Conservation (phyloP, 2,888 invertebrate genomes). For the Doris montereyensis region DNA sequence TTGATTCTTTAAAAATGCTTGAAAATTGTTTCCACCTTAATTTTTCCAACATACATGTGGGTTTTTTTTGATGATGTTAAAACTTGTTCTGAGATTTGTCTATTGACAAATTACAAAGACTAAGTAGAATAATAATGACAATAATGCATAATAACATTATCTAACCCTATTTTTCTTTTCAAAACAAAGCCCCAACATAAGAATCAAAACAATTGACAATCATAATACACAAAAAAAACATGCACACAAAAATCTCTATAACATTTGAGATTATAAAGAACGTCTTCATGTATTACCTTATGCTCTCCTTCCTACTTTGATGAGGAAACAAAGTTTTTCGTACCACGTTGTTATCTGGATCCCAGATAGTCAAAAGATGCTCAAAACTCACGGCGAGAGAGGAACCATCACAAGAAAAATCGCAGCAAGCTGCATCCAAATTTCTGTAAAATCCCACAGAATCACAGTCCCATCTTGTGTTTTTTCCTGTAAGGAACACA, state of each 20-base stretch:
- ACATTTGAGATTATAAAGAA: too few species aligned
- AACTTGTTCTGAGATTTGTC: too few species aligned
- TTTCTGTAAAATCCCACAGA: conserved; percentile 79
- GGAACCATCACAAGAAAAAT: conserved; percentile 85
- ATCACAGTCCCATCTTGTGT: conserved; percentile 79
- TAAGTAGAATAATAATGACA: too few species aligned
- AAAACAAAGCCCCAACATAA: too few species aligned
- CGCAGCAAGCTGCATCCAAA: conserved; percentile 76
- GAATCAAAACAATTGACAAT: too few species aligned
- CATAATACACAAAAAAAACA: not conserved
- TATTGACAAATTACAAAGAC: too few species aligned
- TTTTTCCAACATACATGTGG: too few species aligned
- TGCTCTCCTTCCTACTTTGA: conserved; percentile 30
- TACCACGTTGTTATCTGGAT: conserved; percentile 73
- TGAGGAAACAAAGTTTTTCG: conserved; percentile 51
- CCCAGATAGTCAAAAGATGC: conserved; percentile 81
- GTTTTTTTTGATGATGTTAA: too few species aligned
- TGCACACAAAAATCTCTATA: not conserved
- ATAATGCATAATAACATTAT: too few species aligned
- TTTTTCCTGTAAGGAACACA: conserved; percentile 32
- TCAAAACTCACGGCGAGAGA: conserved; percentile 82
- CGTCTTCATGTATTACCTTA: conserved; percentile 44
- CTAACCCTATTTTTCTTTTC: too few species aligned
- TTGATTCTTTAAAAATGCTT: too few species aligned
- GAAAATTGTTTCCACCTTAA: too few species aligned